Percentiles rank a stretch among this genome's conserved stretches.
Evolutionary conservation across 2,888 invertebrate genomes (phyloP).

Genomic region (Tetragnatha montana): DNA sequence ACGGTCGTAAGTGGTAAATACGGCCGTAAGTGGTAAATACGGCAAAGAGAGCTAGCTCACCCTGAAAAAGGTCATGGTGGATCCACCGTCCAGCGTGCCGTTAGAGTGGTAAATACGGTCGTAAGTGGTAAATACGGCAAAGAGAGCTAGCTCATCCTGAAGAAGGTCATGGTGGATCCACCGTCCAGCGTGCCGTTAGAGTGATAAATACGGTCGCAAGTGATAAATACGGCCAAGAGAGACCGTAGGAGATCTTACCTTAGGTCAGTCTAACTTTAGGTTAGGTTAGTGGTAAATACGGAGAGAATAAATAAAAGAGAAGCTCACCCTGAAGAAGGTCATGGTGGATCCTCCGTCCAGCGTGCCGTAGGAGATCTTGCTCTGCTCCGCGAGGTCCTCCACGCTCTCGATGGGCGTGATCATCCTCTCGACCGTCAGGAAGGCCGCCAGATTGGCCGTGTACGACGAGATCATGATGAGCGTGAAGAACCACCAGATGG

Average conservation of each 20-base stretch:
- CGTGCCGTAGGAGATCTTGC: constrained; percentile 94
- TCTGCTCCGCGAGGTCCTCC: constrained; percentile 95
- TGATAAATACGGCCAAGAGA: too few relatives aligned
- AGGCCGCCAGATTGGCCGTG: constrained; percentile 97
- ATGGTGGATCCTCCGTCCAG: constrained; percentile 95
- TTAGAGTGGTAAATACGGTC: too few relatives aligned
- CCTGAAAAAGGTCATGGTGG: constrained; percentile 97
- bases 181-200: constrained; percentile 94
- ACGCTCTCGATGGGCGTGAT: constrained; percentile 96
- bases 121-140: too few relatives aligned
- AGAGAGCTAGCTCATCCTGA: constrained; percentile 87
- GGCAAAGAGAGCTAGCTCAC: too few relatives aligned
- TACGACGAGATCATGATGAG: constrained; percentile 98
- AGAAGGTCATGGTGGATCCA: constrained; percentile 98
- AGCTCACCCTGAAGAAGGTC: constrained; percentile 93
- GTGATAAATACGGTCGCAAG: too few relatives aligned
- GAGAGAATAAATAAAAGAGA: neutral
- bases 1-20: too few relatives aligned
- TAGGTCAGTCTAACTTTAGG: too few relatives aligned
- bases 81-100: constrained; percentile 94
- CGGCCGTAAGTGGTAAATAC: too few relatives aligned
- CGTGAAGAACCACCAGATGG: constrained; percentile 99
- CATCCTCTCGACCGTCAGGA: constrained; percentile 97
- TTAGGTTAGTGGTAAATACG: too few relatives aligned
- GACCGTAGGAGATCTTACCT: too few relatives aligned